A percentile compares a stretch with the other conserved stretches of the same genome.
Evolutionary conservation across 2,888 invertebrate genomes (phyloP).

Genomic region (Lycophotia porphyrea): DNA sequence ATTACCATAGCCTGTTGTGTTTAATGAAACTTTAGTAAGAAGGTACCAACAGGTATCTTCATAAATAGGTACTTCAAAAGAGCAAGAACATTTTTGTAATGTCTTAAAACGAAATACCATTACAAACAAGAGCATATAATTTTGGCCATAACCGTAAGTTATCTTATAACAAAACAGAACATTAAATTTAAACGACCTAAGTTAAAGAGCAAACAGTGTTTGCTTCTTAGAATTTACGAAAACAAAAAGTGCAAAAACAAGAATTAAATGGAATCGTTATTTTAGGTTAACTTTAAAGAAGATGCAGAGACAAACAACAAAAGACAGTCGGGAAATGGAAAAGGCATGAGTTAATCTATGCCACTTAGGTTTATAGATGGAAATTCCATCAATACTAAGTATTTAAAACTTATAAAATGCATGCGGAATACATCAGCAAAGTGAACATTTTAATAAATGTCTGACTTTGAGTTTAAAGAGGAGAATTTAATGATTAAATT

Average conservation of each 20-base stretch:
- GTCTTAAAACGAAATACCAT: conserved; percentile 16
- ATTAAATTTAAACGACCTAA: conserved; percentile 33
- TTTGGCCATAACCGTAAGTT: conserved; percentile 11
- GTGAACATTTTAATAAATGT: background rate
- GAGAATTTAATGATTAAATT: too few relatives aligned
- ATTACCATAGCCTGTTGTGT: conserved; percentile 1
- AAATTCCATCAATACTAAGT: background rate
- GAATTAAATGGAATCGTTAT: background rate
- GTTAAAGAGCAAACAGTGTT: conserved; percentile 22
- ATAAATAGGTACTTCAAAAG: background rate
- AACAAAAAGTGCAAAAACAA: conserved; percentile 11
- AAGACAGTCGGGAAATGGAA: background rate
- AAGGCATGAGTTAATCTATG: background rate
- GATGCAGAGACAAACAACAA: background rate
- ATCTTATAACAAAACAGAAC: conserved; percentile 34
- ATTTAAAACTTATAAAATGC: background rate
- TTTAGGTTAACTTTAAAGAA: background rate
- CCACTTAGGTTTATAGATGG: background rate
- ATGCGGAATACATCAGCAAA: conserved; percentile 1
- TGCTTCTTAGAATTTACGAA: conserved; percentile 23
- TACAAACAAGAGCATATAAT: conserved; percentile 19
- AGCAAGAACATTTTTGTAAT: conserved; percentile 2
- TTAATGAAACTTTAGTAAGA: background rate
- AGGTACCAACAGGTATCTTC: background rate
- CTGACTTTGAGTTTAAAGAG: background rate